Evolutionary conservation across 2,888 invertebrate species (phyloP).

Genomic region (Neoscelio sp.): DNA sequence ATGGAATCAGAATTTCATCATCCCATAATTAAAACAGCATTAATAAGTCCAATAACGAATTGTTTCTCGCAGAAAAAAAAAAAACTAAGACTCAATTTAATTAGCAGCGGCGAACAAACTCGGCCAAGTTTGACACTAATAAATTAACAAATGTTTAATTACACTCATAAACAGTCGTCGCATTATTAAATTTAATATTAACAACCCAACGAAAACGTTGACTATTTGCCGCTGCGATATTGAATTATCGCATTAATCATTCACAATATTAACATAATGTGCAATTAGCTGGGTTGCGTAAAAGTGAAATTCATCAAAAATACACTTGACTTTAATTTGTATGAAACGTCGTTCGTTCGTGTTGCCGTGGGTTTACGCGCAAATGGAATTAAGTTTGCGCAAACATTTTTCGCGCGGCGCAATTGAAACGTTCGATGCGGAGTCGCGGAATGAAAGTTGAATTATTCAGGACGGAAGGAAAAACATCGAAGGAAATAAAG

Average conservation of each 20-base stretch:
- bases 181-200: not conserved
- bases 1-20: too few relatives aligned
- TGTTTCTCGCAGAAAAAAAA: not conserved
- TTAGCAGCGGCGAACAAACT: not conserved
- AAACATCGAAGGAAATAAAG: too few relatives aligned
- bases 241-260: not conserved
- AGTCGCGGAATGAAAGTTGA: too few relatives aligned
- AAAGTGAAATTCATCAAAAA: slow-evolving; percentile 1
- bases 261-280: not conserved
- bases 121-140: not conserved
- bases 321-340: not conserved
- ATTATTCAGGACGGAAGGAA: too few relatives aligned
- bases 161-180: not conserved
- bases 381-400: too few relatives aligned
- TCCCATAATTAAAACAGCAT: too few relatives aligned
- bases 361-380: too few relatives aligned
- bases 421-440: too few relatives aligned
- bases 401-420: too few relatives aligned
- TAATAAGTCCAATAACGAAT: not conserved
- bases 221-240: not conserved
- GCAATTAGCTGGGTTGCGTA: not conserved
- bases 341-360: too few relatives aligned
- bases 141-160: not conserved
- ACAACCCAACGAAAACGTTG: not conserved
- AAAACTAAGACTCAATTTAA: not conserved